Base-by-base conservation (phyloP, 2,113 vertebrate species). In the Microcebus ravelobensis region DNA sequence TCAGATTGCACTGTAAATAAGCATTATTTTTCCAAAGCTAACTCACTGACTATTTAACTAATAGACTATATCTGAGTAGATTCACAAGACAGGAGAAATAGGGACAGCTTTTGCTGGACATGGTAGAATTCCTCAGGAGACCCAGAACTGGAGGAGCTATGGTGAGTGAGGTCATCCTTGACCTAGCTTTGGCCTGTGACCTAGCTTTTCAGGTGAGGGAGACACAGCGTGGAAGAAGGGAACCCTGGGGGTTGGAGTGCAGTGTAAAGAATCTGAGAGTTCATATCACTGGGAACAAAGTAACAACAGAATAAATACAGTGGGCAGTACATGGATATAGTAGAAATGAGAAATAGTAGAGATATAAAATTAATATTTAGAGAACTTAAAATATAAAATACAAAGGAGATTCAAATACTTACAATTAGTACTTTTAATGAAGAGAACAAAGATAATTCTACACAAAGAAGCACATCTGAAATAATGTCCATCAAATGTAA, bases 291-390 rank as follows among this genome's bases (percentile, higher is more conserved):
- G 5, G 10, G 11, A 42, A 45, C 15, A 34, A 85, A 71, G 12
- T 42, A 50, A 70, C 9, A 59, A 13, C 12, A 21, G 13, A 96
- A 63, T 34, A 76, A 84, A 52, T 31, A 20, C 7, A 34, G 15
- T 36, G 23, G 4, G 9, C 8, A 52, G 1, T 3, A 42, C 13
- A 27, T 17, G 8, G 5, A 45, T 3, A 25, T 0, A 71, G 3
- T 42, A 27, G 8, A 92, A 61, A 79, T 61, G 29, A 87, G 74
- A 95, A 61, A 31, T 34, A 59, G 3, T 5, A 84, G 76, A 45
- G 18, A 20, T 50, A 31, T 18, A 76, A 74, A 68, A 65, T 63
- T 39, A 27, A 5, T 23, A 13, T 89, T 48, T 45, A 82, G 3
- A 29, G 2, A 87, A 71, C 29, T 42, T 11, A n/a, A 91, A 91